A percentile compares a stretch with the other conserved stretches of the same genome.
These are phyloP conservation scores for Eupsilia transversa DNA, from an alignment of 2,888 invertebrate genomes.

Conservation along the genomic window DNA sequence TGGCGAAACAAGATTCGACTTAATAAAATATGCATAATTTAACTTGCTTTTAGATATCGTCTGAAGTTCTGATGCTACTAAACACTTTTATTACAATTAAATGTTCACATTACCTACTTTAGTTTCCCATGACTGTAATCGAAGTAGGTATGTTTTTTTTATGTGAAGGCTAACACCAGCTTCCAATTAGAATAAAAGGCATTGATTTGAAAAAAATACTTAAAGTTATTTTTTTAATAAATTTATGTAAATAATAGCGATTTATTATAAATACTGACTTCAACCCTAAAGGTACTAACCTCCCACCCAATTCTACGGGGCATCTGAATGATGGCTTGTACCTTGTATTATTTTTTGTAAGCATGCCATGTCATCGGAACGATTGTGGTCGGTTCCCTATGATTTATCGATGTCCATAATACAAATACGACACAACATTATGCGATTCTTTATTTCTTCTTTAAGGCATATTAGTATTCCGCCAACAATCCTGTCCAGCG, in stretches of 20 bases:
- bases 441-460: slow-evolving; percentile 90
- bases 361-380: slow-evolving; percentile 90
- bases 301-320: slow-evolving; percentile 89
- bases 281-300: slow-evolving; percentile 80
- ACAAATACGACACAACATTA: slow-evolving; percentile 90
- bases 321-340: slow-evolving; percentile 89
- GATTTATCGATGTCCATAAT: slow-evolving; percentile 90
- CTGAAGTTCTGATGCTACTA: slow-evolving; percentile 28
- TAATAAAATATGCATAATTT: slow-evolving; percentile 67
- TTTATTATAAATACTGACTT: slow-evolving; percentile 27
- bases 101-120: background rate
- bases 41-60: slow-evolving; percentile 27
- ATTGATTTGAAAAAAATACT: background rate
- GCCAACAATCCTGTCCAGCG: slow-evolving; percentile 87
- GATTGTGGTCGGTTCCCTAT: slow-evolving; percentile 90
- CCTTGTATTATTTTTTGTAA: slow-evolving; percentile 89
- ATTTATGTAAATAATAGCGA: background rate
- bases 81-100: slow-evolving; percentile 1
- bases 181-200: background rate
- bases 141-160: background rate
- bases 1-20: slow-evolving; percentile 79
- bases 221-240: background rate
- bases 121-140: background rate
- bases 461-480: slow-evolving; percentile 90
- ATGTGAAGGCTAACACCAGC: too few relatives aligned